A percentile compares a stretch with the other conserved stretches of the same genome.
phyloP scores from a whole-genome alignment of 2,797 vertebrate species.

The Xerus rutilus region DNA sequence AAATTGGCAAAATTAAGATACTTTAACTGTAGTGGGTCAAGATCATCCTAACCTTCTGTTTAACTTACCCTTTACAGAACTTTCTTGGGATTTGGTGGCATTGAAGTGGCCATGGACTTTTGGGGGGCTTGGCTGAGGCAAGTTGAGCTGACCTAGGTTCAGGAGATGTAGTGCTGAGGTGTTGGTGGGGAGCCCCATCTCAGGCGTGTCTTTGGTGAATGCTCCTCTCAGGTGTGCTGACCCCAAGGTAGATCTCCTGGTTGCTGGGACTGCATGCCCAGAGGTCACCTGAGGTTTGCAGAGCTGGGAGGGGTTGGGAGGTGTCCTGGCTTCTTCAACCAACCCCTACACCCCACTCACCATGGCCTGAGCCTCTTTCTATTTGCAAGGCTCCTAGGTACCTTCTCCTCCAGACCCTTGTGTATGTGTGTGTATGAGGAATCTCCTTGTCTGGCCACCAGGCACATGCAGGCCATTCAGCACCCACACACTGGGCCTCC shows the following conservation, averaged over 20 bases:
- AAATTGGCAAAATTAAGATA: background rate
- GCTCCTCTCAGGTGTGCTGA: background rate
- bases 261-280: background rate
- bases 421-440: background rate
- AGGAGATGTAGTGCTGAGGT: background rate
- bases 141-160: background rate
- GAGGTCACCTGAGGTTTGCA: background rate
- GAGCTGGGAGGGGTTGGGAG: too few relatives aligned
- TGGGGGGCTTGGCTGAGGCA: background rate
- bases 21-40: background rate
- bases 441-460: background rate
- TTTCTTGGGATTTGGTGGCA: background rate
- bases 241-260: background rate
- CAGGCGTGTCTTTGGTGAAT: background rate
- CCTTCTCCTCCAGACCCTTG: background rate
- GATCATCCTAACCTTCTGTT: background rate
- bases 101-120: background rate
- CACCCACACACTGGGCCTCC: background rate
- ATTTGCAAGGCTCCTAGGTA: accelerated
- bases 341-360: accelerated
- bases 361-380: background rate
- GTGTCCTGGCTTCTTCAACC: background rate
- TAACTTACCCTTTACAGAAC: background rate
- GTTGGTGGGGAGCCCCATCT: background rate
- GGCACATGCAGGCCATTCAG: too few relatives aligned